These are phyloP conservation scores for Vicugna pacos DNA, from an alignment of 2,113 vertebrate genomes.

Conservation along the genomic window DNA sequence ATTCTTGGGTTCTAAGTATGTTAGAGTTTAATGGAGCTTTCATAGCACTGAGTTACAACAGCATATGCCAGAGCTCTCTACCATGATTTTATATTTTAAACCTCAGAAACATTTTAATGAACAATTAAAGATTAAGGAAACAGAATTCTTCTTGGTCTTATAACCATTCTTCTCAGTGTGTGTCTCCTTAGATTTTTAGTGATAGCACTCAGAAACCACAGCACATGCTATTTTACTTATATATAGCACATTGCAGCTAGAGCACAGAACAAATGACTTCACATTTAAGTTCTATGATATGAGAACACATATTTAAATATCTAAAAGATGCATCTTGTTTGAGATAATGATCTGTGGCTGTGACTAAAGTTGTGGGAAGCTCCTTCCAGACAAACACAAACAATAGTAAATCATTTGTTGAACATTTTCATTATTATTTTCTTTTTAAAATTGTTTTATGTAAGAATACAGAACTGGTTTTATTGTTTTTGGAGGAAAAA, in stretches of 20 bases:
- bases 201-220: conserved; percentile 39
- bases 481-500: neutral
- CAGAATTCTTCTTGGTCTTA: conserved; percentile 60
- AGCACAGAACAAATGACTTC: conserved; percentile 42
- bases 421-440: neutral
- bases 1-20: neutral
- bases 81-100: conserved; percentile 34
- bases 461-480: neutral
- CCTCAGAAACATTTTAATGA: conserved; percentile 53
- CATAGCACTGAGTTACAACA: neutral
- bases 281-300: conserved; percentile 49
- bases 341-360: conserved; percentile 66
- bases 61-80: neutral
- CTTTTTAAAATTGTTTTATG: neutral
- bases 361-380: conserved; percentile 47
- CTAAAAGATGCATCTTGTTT: conserved; percentile 54
- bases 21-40: conserved; percentile 26
- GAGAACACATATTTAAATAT: conserved; percentile 68
- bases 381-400: conserved; percentile 63
- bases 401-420: neutral
- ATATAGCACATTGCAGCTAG: conserved; percentile 53
- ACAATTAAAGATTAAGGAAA: conserved; percentile 56
- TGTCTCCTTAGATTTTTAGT: conserved; percentile 56
- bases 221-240: conserved; percentile 61
- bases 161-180: conserved; percentile 52